A percentile compares a stretch with the other conserved stretches of the same genome.
phyloP scores from a whole-genome alignment of 1,140 invertebrate genomes.

The Bradynema listronoti region DNA sequence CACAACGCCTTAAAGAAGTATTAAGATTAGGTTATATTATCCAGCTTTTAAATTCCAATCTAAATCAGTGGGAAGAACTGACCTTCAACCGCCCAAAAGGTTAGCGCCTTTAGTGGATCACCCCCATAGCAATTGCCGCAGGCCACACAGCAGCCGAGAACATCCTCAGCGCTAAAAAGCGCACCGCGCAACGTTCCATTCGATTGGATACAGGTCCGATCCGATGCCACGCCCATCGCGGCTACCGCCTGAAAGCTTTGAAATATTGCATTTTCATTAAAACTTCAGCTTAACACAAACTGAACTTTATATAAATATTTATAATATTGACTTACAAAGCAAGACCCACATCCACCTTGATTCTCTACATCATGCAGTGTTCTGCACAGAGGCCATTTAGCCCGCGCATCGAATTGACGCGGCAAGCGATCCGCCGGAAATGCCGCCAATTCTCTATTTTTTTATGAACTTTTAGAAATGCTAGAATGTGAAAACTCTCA shows the following conservation, averaged over 20 bases:
- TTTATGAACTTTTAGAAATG: neutral
- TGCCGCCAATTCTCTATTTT: slow-evolving; percentile 27
- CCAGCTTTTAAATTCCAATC: too few relatives aligned
- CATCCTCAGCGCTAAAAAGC: slow-evolving; percentile 47
- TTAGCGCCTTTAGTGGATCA: slow-evolving; percentile 51
- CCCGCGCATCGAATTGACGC: slow-evolving; percentile 36
- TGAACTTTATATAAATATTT: neutral
- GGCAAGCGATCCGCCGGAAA: slow-evolving; percentile 33
- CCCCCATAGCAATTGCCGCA: slow-evolving; percentile 57
- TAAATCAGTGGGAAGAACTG: too few relatives aligned
- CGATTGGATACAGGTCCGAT: slow-evolving; percentile 51
- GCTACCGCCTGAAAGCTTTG: slow-evolving; percentile 44
- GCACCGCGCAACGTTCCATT: slow-evolving; percentile 48
- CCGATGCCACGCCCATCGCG: slow-evolving; percentile 51
- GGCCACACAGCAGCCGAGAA: slow-evolving; percentile 51
- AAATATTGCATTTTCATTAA: neutral
- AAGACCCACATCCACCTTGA: slow-evolving; percentile 63
- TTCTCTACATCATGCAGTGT: slow-evolving; percentile 53
- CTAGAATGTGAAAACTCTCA: neutral
- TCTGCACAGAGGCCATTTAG: slow-evolving; percentile 41
- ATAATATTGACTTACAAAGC: slow-evolving; percentile 59
- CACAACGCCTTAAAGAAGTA: slow-evolving; percentile 33
- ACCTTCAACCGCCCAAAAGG: slow-evolving; percentile 48
- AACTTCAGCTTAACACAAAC: neutral
- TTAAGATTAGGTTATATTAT: too few relatives aligned